A percentile compares a stretch with the other conserved stretches of the same genome.
These are phyloP conservation scores for Drosophila suzukii DNA, from an alignment of 1,140 invertebrate species.

Conservation along the genomic window DNA sequence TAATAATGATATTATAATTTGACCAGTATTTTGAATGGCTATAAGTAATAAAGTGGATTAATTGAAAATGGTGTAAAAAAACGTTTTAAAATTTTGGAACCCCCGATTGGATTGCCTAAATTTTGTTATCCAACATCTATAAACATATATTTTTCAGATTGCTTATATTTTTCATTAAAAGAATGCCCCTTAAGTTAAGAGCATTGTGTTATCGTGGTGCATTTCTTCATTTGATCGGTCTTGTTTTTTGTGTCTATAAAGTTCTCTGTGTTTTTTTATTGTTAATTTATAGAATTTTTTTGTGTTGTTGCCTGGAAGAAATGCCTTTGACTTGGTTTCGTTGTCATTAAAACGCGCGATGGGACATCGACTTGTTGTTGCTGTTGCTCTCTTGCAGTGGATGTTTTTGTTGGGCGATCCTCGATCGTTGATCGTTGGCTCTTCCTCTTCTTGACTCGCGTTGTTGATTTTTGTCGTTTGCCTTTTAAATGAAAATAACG, in stretches of 20 bases:
- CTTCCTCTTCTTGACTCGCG: conserved; percentile 19
- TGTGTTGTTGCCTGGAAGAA: conserved; percentile 49
- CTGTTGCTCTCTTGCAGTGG: conserved; percentile 14
- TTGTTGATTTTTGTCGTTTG: conserved; percentile 81
- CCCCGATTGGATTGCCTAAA: no score
- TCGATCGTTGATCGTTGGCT: conserved; percentile 25
- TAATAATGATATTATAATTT: no score
- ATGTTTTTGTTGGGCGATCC: conserved; percentile 44
- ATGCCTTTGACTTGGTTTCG: conserved; percentile 74
- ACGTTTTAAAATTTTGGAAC: no score
- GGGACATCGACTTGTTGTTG: conserved; percentile 71
- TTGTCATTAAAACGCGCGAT: conserved; percentile 82
- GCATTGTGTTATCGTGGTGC: conserved; percentile 4
- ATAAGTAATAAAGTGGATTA: no score
- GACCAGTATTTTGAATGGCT: no score
- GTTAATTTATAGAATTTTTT: conserved; percentile 81
- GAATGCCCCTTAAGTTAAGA: background rate
- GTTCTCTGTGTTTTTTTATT: conserved; percentile 65
- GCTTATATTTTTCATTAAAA: background rate
- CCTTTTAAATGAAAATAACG: conserved; percentile 81
- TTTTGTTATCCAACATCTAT: no score
- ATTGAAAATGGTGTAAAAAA: no score
- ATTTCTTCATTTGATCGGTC: conserved; percentile 3
- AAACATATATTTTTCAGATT: no score
- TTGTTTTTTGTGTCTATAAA: conserved; percentile 66